These are phyloP conservation scores for Pachyuromys duprasi DNA, from an alignment of 2,797 vertebrate genomes.

Conservation along the genomic window DNA sequence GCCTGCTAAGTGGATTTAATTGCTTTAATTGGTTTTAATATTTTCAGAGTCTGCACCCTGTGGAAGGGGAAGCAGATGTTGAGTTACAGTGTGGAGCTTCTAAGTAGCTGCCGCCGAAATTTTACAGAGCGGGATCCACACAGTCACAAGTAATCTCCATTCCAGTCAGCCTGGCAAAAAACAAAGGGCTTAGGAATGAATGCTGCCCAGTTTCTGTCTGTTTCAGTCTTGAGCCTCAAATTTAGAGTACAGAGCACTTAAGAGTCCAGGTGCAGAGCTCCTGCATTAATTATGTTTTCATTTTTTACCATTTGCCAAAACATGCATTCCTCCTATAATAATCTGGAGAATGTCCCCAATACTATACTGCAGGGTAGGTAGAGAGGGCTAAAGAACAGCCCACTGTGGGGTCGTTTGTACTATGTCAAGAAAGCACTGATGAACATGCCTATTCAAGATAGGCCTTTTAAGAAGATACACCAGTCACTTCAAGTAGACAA, in stretches of 20 bases:
- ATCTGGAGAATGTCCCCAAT: neutral
- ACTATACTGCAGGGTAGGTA: neutral
- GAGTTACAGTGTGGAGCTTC: neutral
- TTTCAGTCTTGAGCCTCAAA: neutral
- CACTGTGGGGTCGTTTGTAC: neutral
- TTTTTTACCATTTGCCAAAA: neutral
- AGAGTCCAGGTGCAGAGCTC: neutral
- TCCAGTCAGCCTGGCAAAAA: neutral
- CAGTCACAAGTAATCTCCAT: constrained; percentile 27
- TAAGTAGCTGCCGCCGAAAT: constrained; percentile 17
- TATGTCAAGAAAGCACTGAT: neutral
- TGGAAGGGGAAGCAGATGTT: constrained; percentile 60
- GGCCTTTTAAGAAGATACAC: neutral
- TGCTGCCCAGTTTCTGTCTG: neutral
- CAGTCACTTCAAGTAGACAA: neutral
- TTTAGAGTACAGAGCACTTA: neutral
- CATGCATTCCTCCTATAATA: neutral
- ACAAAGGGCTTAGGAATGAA: constrained; percentile 19
- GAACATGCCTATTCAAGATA: neutral
- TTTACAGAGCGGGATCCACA: neutral
- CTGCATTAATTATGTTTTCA: neutral
- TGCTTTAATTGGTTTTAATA: constrained; percentile 53
- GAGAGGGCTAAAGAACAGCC: neutral
- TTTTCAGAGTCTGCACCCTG: constrained; percentile 48
- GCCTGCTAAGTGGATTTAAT: constrained; percentile 53